Conservation (phyloP, 2,888 invertebrate genomes). For the Drosophila paramelanica region DNA sequence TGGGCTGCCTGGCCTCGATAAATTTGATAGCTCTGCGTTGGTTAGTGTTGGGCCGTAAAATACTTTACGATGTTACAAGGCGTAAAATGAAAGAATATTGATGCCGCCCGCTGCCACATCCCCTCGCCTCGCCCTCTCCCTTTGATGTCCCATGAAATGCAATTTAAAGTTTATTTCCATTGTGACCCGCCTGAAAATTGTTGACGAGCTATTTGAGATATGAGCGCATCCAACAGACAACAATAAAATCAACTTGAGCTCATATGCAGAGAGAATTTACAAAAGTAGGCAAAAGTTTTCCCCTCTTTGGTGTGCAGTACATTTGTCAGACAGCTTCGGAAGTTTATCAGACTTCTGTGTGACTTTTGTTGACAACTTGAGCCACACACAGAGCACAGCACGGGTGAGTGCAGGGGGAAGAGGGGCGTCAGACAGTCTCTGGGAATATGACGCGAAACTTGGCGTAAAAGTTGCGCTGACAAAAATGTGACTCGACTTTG, state of each 20-base stretch:
- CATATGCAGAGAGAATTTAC: constrained; percentile 34
- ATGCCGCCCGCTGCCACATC: background rate
- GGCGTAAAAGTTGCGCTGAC: constrained; percentile 59
- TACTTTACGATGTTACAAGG: constrained; percentile 53
- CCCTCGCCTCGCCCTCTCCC: no score
- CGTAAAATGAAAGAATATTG: constrained; percentile 28
- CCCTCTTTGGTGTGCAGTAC: constrained; percentile 28
- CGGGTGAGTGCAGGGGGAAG: background rate
- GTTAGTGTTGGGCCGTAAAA: constrained; percentile 51
- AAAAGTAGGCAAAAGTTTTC: constrained; percentile 57
- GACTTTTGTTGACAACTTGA: constrained; percentile 78
- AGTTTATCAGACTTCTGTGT: constrained; percentile 79
- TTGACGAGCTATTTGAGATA: constrained; percentile 56
- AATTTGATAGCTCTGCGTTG: constrained; percentile 55
- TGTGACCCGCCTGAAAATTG: constrained; percentile 50
- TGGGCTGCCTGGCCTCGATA: constrained; percentile 55
- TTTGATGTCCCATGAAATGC: constrained; percentile 34
- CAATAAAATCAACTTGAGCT: constrained; percentile 35
- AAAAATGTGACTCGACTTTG: constrained; percentile 58
- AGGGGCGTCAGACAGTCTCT: constrained; percentile 3
- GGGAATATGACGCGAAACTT: constrained; percentile 56
- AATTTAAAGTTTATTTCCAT: constrained; percentile 71
- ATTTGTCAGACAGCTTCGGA: constrained; percentile 69
- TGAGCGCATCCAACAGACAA: constrained; percentile 32
- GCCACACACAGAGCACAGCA: constrained; percentile 40